phyloP scores from a whole-genome alignment of 1,140 invertebrate species.

The Chionoecetes opilio region DNA sequence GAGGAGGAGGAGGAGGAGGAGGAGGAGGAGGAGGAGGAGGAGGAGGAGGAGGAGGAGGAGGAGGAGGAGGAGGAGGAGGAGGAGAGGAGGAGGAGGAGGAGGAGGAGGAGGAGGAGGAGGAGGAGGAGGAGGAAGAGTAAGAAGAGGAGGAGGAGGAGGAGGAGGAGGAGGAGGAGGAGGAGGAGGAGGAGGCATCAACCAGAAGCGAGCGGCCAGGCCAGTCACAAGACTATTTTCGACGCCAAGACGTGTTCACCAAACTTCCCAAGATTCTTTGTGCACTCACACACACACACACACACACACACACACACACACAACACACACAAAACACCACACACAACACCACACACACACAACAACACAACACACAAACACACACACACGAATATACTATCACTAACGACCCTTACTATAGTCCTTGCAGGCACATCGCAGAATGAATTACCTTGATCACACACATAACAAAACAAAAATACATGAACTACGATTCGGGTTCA shows the following conservation, averaged over 20 bases:
- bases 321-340: neutral
- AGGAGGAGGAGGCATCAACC: neutral
- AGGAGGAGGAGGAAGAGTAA: neutral
- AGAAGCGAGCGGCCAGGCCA: constrained; percentile 1
- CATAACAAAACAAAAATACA: too few species aligned
- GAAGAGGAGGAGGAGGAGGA: neutral
- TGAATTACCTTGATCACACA: too few species aligned
- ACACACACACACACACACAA: constrained; percentile 11
- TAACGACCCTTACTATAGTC: too few species aligned
- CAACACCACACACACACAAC: neutral
- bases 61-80: too few species aligned
- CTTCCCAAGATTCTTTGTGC: neutral
- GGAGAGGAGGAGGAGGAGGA: too few species aligned
- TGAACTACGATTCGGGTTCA: neutral
- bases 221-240: neutral
- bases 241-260: neutral
- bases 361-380: neutral
- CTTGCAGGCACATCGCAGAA: too few species aligned
- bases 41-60: too few species aligned
- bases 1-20: neutral
- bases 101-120: neutral
- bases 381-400: neutral
- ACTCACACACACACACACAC: neutral
- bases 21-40: too few species aligned
- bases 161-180: constrained; percentile 36